These are phyloP conservation scores for Passerculus sandwichensis DNA, from an alignment of 2,797 vertebrate species.

Conservation along the genomic window DNA sequence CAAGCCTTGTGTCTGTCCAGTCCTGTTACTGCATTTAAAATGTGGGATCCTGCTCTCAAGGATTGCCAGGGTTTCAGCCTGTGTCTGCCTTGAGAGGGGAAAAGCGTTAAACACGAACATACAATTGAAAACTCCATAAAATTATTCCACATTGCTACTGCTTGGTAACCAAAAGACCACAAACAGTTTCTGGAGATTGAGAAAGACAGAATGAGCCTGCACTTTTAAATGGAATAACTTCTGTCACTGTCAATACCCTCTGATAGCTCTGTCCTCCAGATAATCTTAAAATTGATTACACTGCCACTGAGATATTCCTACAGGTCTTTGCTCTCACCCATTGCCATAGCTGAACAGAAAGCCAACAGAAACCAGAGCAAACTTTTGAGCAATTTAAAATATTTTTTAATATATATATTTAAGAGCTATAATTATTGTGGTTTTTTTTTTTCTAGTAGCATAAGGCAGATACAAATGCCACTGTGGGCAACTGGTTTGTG, in stretches of 20 bases:
- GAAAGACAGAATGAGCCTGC: not conserved
- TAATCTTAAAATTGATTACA: not conserved
- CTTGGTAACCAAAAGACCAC: not conserved
- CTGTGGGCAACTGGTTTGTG: not conserved
- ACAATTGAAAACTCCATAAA: not conserved
- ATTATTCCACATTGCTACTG: not conserved
- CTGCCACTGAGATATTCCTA: not conserved
- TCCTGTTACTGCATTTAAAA: not conserved
- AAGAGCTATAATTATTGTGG: not conserved
- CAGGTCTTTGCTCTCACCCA: not conserved
- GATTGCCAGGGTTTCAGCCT: not conserved
- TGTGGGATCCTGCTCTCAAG: not conserved
- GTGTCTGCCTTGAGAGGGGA: not conserved
- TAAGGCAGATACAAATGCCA: not conserved
- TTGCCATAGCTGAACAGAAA: not conserved
- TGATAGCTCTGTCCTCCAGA: not conserved
- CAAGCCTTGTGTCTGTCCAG: not conserved
- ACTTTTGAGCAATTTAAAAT: not conserved
- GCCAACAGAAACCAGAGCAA: not conserved
- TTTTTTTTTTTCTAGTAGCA: not conserved
- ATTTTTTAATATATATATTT: too few relatives aligned
- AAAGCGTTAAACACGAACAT: not conserved
- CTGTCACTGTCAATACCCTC: not conserved
- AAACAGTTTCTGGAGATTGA: not conserved
- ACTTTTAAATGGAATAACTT: not conserved